Conservation (phyloP, 1,140 invertebrate genomes). For the Oscheius sp. region DNA sequence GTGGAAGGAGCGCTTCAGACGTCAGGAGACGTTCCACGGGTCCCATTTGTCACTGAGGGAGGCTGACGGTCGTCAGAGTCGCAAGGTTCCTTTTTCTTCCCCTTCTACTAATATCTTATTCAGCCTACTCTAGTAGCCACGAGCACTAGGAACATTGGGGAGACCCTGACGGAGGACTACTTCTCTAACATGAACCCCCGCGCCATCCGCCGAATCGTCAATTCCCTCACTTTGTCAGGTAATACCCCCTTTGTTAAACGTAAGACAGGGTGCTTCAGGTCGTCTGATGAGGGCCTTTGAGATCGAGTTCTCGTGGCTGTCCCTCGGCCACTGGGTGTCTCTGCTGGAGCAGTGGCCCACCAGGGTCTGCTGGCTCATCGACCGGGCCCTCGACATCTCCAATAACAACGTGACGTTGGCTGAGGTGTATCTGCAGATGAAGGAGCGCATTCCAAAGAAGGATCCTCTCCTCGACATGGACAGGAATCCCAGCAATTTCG, state of each 20-base stretch:
- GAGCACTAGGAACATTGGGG: slow-evolving; percentile 57
- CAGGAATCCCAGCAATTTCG: slow-evolving; percentile 55
- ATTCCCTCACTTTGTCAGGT: slow-evolving; percentile 71
- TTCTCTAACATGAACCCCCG: slow-evolving; percentile 95
- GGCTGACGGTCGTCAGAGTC: slow-evolving; percentile 15
- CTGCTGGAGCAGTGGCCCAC: slow-evolving; percentile 98
- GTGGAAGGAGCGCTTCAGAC: slow-evolving; percentile 45
- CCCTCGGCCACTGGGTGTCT: slow-evolving; percentile 69
- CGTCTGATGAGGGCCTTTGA: slow-evolving; percentile 93
- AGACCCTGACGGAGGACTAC: slow-evolving; percentile 84
- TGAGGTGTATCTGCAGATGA: slow-evolving; percentile 42
- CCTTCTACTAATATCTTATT: too few relatives aligned
- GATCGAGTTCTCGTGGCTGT: slow-evolving; percentile 92
- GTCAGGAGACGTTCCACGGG: slow-evolving; percentile 45
- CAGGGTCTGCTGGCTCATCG: slow-evolving; percentile 91
- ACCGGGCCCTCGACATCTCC: slow-evolving; percentile 61
- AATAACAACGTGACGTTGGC: slow-evolving; percentile 37
- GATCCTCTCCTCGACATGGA: slow-evolving; percentile 51
- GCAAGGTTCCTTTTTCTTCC: slow-evolving; percentile 1
- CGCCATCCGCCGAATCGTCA: slow-evolving; percentile 92
- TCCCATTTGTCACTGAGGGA: slow-evolving; percentile 43
- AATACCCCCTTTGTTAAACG: background rate
- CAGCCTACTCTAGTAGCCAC: slow-evolving; percentile 25
- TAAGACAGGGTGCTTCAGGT: slow-evolving; percentile 65
- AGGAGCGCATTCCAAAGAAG: slow-evolving; percentile 46